phyloP scores from a whole-genome alignment of 2,888 invertebrate species.

The Cataglyphis cursor region DNA sequence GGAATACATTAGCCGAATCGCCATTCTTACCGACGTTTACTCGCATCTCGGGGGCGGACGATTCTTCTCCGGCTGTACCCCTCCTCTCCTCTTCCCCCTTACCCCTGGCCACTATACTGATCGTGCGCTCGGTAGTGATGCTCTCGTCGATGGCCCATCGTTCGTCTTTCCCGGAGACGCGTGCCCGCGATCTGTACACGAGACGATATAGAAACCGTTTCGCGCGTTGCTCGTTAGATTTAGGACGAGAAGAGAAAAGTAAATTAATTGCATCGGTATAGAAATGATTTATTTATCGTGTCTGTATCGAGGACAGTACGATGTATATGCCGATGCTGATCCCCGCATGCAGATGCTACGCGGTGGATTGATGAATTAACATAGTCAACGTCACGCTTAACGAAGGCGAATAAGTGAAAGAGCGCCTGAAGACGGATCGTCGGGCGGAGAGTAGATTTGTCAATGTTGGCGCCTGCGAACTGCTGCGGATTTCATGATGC shows the following conservation, averaged over 20 bases:
- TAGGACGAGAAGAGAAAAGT: constrained; percentile 58
- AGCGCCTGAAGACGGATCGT: constrained; percentile 51
- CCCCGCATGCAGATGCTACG: neutral
- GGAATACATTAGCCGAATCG: constrained; percentile 84
- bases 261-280: constrained; percentile 60
- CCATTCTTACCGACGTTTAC: constrained; percentile 81
- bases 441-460: constrained; percentile 61
- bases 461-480: constrained; percentile 44
- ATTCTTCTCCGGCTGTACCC: constrained; percentile 54
- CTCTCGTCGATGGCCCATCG: constrained; percentile 71
- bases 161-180: constrained; percentile 74
- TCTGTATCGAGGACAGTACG: constrained; percentile 2
- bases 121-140: constrained; percentile 67
- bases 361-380: constrained; percentile 55
- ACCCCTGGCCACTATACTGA: constrained; percentile 34
- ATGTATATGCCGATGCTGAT: constrained; percentile 9
- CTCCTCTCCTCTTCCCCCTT: constrained; percentile 50
- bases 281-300: constrained; percentile 59
- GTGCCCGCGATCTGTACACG: constrained; percentile 67
- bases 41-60: constrained; percentile 74
- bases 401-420: constrained; percentile 52
- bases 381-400: constrained; percentile 52
- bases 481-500: constrained; percentile 30
- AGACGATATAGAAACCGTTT: constrained; percentile 72
- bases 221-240: constrained; percentile 64